Evolutionary conservation across 2,888 invertebrate species (phyloP).

Genomic region (Tiliacea citrago): DNA sequence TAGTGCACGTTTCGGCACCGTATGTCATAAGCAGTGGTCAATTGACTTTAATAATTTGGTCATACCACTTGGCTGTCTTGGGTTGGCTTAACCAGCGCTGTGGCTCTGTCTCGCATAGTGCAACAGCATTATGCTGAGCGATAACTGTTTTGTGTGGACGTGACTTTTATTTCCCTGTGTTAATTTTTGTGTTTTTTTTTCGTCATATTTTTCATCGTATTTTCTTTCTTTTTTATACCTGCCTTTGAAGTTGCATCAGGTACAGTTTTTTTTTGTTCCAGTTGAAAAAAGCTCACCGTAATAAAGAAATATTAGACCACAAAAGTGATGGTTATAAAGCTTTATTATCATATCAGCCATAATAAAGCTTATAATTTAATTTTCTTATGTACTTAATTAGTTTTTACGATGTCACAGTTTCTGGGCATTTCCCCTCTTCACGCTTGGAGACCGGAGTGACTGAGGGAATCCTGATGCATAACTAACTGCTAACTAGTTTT

Average conservation of each 20-base stretch:
- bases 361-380: conserved; percentile 35
- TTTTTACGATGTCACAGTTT: conserved; percentile 62
- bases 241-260: background rate
- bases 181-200: too few species aligned
- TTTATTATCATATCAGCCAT: conserved; percentile 13
- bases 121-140: too few species aligned
- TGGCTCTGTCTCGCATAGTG: too few species aligned
- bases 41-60: background rate
- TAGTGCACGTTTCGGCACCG: too few species aligned
- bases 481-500: conserved; percentile 25
- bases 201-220: too few species aligned
- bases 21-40: background rate
- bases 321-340: background rate
- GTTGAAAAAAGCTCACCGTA: background rate
- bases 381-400: conserved; percentile 34
- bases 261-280: background rate
- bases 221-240: background rate
- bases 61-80: background rate
- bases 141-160: too few species aligned
- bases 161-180: too few species aligned
- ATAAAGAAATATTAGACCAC: background rate
- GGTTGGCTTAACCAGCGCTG: too few species aligned
- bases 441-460: conserved; percentile 34
- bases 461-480: conserved; percentile 34
- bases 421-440: conserved; percentile 44